Evolutionary conservation across 2,888 invertebrate genomes (phyloP).

Genomic region (Drosophila kanekoi): DNA sequence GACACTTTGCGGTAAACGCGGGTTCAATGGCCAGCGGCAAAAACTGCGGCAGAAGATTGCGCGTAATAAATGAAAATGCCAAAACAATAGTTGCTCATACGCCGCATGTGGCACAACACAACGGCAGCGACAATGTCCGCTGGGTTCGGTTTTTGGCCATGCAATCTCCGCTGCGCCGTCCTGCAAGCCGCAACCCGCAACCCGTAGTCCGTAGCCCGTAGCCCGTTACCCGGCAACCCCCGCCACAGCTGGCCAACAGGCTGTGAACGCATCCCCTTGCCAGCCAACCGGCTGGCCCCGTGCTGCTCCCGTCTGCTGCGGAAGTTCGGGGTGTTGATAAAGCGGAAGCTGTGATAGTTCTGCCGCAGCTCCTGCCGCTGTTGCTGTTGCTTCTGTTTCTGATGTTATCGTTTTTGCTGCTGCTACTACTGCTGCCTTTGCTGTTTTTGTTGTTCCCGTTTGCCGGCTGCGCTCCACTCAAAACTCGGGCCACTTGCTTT

Average conservation of each 20-base stretch:
- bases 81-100: constrained; percentile 64
- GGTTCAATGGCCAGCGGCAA: constrained; percentile 50
- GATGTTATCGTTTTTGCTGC: constrained; percentile 8
- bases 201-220: too few relatives aligned
- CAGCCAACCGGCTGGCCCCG: background rate
- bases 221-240: too few relatives aligned
- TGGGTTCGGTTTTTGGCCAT: constrained; percentile 46
- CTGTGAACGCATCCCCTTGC: background rate
- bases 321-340: constrained; percentile 71
- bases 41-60: constrained; percentile 56
- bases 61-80: constrained; percentile 64
- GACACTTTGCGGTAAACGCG: constrained; percentile 3
- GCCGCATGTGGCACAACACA: constrained; percentile 36
- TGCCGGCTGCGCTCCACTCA: constrained; percentile 34
- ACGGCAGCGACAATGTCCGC: constrained; percentile 59
- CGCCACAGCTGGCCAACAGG: constrained; percentile 1
- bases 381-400: constrained; percentile 7
- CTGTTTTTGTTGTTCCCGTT: constrained; percentile 11
- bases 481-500: constrained; percentile 45
- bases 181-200: too few relatives aligned
- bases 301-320: constrained; percentile 46
- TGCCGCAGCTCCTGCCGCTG: constrained; percentile 41
- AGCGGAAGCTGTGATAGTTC: constrained; percentile 69
- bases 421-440: background rate
- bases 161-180: constrained; percentile 35